Base-by-base conservation (phyloP, 2,888 invertebrate species). In the Odontocerum albicorne region DNA sequence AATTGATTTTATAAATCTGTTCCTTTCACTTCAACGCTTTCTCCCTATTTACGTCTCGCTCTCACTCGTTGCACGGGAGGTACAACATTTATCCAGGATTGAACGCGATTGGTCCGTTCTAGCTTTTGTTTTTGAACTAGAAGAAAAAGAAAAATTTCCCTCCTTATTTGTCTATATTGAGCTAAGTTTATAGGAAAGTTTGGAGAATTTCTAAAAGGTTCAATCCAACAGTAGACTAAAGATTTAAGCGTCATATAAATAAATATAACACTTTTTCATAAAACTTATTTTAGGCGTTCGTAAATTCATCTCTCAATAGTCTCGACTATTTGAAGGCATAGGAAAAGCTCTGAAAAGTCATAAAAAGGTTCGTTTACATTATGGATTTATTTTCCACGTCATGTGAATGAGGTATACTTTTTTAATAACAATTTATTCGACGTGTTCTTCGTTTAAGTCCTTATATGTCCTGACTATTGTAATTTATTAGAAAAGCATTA, bases 1-100 rank as follows among this genome's bases (percentile, higher is more conserved):
- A 78, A 78, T 78, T 78, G 78, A 77, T 78, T 78, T 78, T 60
- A 45, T 52, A 33, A 49, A 13, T 21, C 36, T 52, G 38, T 58
- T 50, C 38, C 35, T 49, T 55, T 20, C 7, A 73, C 38, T 7
- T 12, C 12, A 22, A 12, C 39, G 19, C n/a, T 12, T 20, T 12
- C 31, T n/a, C 31, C 4, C 43, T 13, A 17, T 17, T 49, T 20
- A 8, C 42, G n/a, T 38, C 19, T 42, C 57, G 20, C 49, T 50
- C 49, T 38, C 39, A 19, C 52, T 17, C 49, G 13, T 4, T 32
- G 44, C 32, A 32, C 32, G 21, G 46, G 35, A 46, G 33, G 46
- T 35, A 46, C 46, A 15, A 21, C 13, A 19, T 20, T 35, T 20
- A 35, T 46, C 35, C 46, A 46, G 46, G 46, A 20, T 21, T 15